A percentile compares a stretch with the other conserved stretches of the same genome.
Evolutionary conservation across 2,113 vertebrate genomes (phyloP).

Genomic region (Egretta garzetta): DNA sequence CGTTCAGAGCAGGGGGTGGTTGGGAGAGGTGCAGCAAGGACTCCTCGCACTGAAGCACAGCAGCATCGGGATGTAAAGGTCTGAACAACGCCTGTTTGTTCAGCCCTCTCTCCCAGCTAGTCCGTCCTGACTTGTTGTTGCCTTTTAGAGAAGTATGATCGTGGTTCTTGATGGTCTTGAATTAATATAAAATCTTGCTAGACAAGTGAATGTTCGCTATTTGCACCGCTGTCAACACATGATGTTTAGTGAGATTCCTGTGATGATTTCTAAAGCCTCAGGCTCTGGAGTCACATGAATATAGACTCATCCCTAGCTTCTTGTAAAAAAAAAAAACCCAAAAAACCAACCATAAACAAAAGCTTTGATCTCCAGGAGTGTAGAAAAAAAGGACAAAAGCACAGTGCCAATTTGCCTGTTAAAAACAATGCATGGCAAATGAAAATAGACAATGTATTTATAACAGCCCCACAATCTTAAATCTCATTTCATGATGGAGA

Average conservation of each 20-base stretch:
- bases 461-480: not conserved
- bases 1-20: not conserved
- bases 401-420: not conserved
- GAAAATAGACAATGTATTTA: not conserved
- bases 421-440: not conserved
- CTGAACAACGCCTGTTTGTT: not conserved
- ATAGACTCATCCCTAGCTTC: not conserved
- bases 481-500: fast-evolving
- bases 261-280: constrained; percentile 37
- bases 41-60: not conserved
- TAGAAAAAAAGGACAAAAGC: not conserved
- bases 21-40: not conserved
- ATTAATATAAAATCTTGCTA: not conserved
- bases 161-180: constrained; percentile 16
- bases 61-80: not conserved
- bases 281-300: constrained; percentile 16
- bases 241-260: constrained; percentile 40
- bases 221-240: constrained; percentile 49
- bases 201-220: constrained; percentile 49
- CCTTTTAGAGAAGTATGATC: not conserved
- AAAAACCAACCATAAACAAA: not conserved
- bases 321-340: not conserved
- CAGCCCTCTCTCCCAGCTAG: not conserved
- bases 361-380: not conserved
- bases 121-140: fast-evolving